Evolutionary conservation across 2,113 vertebrate genomes (phyloP), one percentile per base, ranked within the genome.

Genomic region (Chionis minor): DNA sequence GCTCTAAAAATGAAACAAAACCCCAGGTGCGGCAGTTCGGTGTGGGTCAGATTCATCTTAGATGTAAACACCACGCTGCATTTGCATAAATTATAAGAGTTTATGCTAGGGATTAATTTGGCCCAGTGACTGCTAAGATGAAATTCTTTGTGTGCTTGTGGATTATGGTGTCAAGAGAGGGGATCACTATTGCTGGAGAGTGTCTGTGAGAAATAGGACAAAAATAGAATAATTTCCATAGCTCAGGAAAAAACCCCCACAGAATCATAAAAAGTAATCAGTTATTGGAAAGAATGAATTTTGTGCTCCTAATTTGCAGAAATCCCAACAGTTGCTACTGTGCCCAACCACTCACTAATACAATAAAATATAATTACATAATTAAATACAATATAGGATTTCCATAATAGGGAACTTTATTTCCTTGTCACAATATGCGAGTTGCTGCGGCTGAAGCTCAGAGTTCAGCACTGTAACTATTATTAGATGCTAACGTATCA

Each of bases 341-440:
- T 79, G 87, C 87, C 81, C 75, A 81, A 89, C 77, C 77, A 78
- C 90, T 97, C 90, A 81, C 96, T 97, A 96, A 96, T 96, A 97
- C 94, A 98, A 93, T 98, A 97, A 97, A 97, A 92, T 88, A 97
- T 96, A 97, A 98, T 98, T 97, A 93, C 96, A 96, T 98, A 96
- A 98, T 98, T 97, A 97, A 98, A 97, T 97, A 96, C 96, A 96
- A 80, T 88, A 85, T 86, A 97, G 97, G 95, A 96, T 98, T 98
- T 96, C 92, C 75, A 86, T 98, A 96, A 98, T 93, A 74, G 90
- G 94, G 88, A 97, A 97, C 94, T 98, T 97, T 93, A 92, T 98
- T 96, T 98, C 92, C 93, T 94, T 96, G 92, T 97, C 96, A 94
- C 97, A 97, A 65, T 63, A 35, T 9, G 33, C 12, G 15, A 72